These are phyloP conservation scores for Apostichopus parvimensis DNA, from an alignment of 35 echinoderm and acorn worm species.

Conservation along the genomic window DNA sequence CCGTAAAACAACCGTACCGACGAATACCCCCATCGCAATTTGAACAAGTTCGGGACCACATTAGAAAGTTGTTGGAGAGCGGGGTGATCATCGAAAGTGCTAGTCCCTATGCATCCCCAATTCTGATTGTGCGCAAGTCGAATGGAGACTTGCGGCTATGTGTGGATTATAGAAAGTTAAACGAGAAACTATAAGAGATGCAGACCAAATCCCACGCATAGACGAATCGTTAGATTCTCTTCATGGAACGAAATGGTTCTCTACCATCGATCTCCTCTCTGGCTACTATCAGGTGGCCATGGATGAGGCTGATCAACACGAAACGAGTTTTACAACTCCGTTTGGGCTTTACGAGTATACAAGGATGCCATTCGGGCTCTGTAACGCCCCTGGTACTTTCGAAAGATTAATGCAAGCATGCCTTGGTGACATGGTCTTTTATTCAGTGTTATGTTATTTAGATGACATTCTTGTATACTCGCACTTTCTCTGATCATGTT, in stretches of 20 bases:
- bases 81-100: constrained; percentile 41
- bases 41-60: constrained; percentile 53
- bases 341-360: constrained; percentile 56
- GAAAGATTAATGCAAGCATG: constrained; percentile 14
- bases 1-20: constrained; percentile 31
- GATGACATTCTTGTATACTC: constrained; percentile 33
- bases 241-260: constrained; percentile 47
- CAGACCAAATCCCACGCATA: not conserved
- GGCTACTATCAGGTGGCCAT: constrained; percentile 48
- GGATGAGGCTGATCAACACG: not conserved
- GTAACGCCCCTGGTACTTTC: not conserved
- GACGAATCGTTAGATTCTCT: constrained; percentile 26
- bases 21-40: constrained; percentile 53
- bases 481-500: no score
- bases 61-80: constrained; percentile 45
- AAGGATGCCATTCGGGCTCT: constrained; percentile 7
- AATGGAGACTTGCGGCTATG: constrained; percentile 47
- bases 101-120: constrained; percentile 57
- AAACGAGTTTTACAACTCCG: constrained; percentile 43
- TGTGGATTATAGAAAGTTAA: constrained; percentile 59
- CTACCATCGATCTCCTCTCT: constrained; percentile 20
- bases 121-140: constrained; percentile 54
- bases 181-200: not conserved
- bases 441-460: constrained; percentile 41
- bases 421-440: constrained; percentile 20